A percentile compares a stretch with the other conserved stretches of the same genome.
phyloP scores from a whole-genome alignment of 2,888 invertebrate species.

The Venustoraphidia nigricollis region DNA sequence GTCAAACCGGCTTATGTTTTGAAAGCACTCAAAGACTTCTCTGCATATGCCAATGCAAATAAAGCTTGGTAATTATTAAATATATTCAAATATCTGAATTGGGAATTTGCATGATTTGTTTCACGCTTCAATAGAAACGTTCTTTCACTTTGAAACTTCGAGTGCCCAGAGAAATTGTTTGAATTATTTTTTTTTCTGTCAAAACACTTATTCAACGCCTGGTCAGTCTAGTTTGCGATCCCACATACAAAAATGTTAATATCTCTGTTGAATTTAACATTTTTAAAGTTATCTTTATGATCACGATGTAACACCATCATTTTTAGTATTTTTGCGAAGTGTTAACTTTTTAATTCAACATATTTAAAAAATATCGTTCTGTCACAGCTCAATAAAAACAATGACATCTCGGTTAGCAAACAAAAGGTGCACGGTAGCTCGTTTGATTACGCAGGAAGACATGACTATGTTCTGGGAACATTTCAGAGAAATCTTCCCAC shows the following conservation, averaged over 20 bases:
- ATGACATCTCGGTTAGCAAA: slow-evolving; percentile 23
- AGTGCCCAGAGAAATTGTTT: background rate
- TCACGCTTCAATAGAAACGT: background rate
- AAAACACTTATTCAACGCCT: too few species aligned
- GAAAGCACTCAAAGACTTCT: slow-evolving; percentile 47
- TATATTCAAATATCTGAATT: too few species aligned
- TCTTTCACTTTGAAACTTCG: background rate
- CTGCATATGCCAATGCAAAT: slow-evolving; percentile 25
- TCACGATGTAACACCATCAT: too few species aligned
- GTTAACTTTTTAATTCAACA: too few species aligned
- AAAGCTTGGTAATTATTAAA: slow-evolving; percentile 18
- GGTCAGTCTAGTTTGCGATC: too few species aligned
- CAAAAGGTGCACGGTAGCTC: slow-evolving; percentile 32
- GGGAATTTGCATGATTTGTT: too few species aligned
- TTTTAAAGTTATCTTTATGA: too few species aligned
- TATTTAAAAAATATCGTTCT: too few species aligned
- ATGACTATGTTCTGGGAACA: slow-evolving; percentile 51
- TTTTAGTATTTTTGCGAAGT: too few species aligned
- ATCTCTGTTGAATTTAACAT: too few species aligned
- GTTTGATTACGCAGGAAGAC: slow-evolving; percentile 35
- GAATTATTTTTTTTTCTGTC: too few species aligned
- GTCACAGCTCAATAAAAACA: slow-evolving; percentile 11
- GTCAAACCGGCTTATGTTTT: slow-evolving; percentile 53
- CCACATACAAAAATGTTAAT: too few species aligned
- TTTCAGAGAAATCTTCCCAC: slow-evolving; percentile 42